Percentiles rank a stretch among this genome's conserved stretches.
Evolutionary conservation across 2,113 vertebrate species (phyloP).

Genomic region (Chaetops frenatus): DNA sequence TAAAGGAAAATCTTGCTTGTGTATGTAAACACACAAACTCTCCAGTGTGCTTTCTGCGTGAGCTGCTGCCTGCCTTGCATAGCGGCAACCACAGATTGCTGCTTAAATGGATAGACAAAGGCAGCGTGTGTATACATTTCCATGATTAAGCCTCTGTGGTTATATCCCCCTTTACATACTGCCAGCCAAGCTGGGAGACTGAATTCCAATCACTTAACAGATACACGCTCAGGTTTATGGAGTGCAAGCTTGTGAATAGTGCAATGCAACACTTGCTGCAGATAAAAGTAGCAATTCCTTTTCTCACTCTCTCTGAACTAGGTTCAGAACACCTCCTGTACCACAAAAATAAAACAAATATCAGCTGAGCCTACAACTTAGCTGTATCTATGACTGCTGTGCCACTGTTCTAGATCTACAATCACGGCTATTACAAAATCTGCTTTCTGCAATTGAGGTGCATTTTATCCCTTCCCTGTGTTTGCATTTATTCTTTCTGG

Average conservation of each 20-base stretch:
- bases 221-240: not conserved
- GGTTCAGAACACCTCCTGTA: not conserved
- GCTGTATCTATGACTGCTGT: not conserved
- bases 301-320: not conserved
- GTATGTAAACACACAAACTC: not conserved
- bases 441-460: not conserved
- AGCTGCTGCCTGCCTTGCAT: not conserved
- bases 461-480: not conserved
- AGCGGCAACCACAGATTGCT: not conserved
- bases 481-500: not conserved
- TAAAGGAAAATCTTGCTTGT: not conserved
- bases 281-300: not conserved
- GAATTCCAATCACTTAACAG: not conserved
- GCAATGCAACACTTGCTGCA: not conserved
- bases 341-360: not conserved
- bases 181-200: not conserved
- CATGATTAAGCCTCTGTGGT: not conserved
- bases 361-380: not conserved
- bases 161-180: not conserved
- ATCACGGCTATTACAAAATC: not conserved
- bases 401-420: not conserved
- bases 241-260: not conserved
- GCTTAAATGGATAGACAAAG: not conserved
- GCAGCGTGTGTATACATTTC: accelerated
- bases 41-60: not conserved